These are phyloP conservation scores for Philhelius pedissequus DNA, from an alignment of 2,888 invertebrate genomes.

Conservation along the genomic window DNA sequence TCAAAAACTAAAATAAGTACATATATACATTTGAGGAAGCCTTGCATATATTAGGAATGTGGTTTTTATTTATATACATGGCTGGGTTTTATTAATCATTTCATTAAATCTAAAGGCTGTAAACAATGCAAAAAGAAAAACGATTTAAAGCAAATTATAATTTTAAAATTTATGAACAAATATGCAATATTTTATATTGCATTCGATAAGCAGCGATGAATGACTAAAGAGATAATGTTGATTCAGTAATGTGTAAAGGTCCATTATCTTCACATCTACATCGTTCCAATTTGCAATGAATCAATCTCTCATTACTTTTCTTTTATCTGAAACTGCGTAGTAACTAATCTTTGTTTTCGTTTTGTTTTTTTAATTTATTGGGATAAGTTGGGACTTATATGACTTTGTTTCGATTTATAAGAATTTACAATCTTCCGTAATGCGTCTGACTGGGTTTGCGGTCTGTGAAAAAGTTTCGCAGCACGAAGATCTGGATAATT, in stretches of 20 bases:
- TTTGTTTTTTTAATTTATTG: constrained; percentile 21
- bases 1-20: neutral
- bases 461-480: constrained; percentile 94
- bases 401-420: constrained; percentile 15
- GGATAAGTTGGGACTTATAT: constrained; percentile 40
- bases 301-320: neutral
- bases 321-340: constrained; percentile 33
- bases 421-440: constrained; percentile 74
- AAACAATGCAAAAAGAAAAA: neutral
- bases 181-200: neutral
- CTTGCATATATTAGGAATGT: neutral
- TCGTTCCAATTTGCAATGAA: neutral
- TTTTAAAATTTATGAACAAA: neutral
- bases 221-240: neutral
- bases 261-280: neutral
- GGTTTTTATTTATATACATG: constrained; percentile 8
- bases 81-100: neutral
- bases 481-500: constrained; percentile 93
- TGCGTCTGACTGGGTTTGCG: constrained; percentile 81
- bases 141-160: neutral
- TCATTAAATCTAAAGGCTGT: neutral
- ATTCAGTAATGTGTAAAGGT: neutral
- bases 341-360: constrained; percentile 58
- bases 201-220: neutral
- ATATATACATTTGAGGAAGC: neutral